Percentiles rank a stretch among this genome's conserved stretches.
Conservation (phyloP, 2,797 vertebrate species). For the Sebastes itinus region DNA sequence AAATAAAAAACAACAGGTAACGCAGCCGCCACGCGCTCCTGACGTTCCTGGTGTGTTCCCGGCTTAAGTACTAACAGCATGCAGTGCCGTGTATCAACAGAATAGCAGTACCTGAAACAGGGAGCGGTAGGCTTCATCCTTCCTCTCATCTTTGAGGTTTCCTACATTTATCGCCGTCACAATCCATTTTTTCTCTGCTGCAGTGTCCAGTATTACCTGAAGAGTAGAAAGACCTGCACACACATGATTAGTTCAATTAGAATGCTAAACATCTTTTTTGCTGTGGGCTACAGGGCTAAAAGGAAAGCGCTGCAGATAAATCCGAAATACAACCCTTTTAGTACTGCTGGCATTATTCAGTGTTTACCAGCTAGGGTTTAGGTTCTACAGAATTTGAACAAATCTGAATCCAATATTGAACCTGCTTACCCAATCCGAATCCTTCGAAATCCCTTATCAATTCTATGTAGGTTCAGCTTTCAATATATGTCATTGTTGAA, state of each 20-base stretch:
- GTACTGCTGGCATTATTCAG: background rate
- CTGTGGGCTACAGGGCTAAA: background rate
- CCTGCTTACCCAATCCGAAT: background rate
- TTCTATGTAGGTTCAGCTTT: background rate
- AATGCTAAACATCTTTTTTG: background rate
- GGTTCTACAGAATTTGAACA: background rate
- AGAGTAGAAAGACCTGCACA: constrained; percentile 90
- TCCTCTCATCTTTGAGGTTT: constrained; percentile 96
- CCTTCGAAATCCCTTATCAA: background rate
- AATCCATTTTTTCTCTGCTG: constrained; percentile 96
- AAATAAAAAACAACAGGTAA: background rate
- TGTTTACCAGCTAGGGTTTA: background rate
- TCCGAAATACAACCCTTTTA: background rate
- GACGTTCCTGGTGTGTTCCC: too few species aligned
- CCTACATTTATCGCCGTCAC: constrained; percentile 97
- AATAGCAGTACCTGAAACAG: constrained; percentile 85
- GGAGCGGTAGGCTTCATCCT: constrained; percentile 95
- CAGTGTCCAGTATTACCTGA: constrained; percentile 94
- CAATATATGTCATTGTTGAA: background rate
- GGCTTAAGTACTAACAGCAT: background rate
- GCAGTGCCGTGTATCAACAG: background rate
- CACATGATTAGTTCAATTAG: background rate
- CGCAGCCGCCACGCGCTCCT: too few species aligned
- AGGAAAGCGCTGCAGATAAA: background rate
- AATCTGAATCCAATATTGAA: background rate